phyloP scores from a whole-genome alignment of 2,797 vertebrate genomes.

The Vireo griseus region DNA sequence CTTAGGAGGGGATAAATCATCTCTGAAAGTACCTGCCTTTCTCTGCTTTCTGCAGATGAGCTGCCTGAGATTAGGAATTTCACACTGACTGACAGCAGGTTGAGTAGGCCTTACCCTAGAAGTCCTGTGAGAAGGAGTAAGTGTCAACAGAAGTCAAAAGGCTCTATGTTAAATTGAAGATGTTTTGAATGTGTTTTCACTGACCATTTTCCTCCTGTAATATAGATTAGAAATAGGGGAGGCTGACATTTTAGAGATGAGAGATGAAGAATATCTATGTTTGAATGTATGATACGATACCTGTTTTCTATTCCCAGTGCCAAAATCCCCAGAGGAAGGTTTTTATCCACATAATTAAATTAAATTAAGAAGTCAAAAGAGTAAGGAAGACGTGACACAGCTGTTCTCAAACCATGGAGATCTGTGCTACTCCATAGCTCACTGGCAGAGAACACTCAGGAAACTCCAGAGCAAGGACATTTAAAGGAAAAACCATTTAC shows the following conservation, averaged over 20 bases:
- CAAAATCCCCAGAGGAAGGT: neutral
- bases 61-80: neutral
- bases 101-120: neutral
- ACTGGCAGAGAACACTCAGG: neutral
- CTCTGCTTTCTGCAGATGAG: neutral
- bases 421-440: neutral
- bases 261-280: neutral
- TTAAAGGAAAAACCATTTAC: neutral
- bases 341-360: constrained; percentile 17
- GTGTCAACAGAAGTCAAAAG: neutral
- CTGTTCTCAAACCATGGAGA: neutral
- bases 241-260: neutral
- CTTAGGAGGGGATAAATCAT: neutral
- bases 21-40: neutral
- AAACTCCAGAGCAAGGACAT: neutral
- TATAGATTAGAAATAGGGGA: neutral
- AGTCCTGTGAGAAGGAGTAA: neutral
- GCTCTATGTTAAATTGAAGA: neutral
- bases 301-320: constrained; percentile 1
- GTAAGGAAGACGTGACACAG: neutral
- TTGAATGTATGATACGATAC: constrained; percentile 21
- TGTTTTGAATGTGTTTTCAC: neutral
- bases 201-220: neutral
- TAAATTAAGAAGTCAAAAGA: neutral
- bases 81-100: neutral